Base-by-base conservation (phyloP, 2,797 vertebrate genomes). In the Eulemur rubriventer region DNA sequence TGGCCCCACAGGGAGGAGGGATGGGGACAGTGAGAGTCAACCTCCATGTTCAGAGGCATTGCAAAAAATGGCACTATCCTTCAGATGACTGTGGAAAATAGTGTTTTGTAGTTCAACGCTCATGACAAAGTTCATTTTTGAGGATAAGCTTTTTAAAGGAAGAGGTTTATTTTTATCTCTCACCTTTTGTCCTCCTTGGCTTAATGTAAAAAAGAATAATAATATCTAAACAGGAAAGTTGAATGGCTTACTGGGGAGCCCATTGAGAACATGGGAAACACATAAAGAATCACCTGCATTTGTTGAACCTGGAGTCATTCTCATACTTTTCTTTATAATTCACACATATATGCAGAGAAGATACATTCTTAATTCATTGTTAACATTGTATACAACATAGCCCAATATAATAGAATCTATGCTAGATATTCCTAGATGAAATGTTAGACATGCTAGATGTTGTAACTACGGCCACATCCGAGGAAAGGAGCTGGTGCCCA, bases 371-470 rank as follows among this genome's bases (percentile, higher is more conserved):
- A 67, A 11, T 57, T 52, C 48, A 48, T 35, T 87, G 81, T 89
- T 86, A 59, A 91, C 93, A 59, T 78, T 94, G 67, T 95, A 92
- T 81, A 46, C 24, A 2, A 30, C 85, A 59, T 73, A 82, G 81
- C 75, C 95, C 92, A 46, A 43, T 76, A 82, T 83, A 38, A 41
- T 79, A 90, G 89, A 91, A 84, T 61, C 81, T 95, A 20, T 81
- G 43, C 70, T 89, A 91, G 90, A 73, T 85, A 50, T 81, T 75
- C 88, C 61, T 96, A 96, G 96, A 38, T 43, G n/a, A 86, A 63
- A 35, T 41, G 65, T 52, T 88, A 95, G 89, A 75, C 11, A 35
- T 46, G 41, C 33, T 94, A 79, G 78, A 61, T 52, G 14, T 41
- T 35, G 9, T 69, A 86, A 92, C 69, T 55, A 63, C 11, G 24